These are phyloP conservation scores for Scarus forsteni DNA, from an alignment of 2,797 vertebrate genomes.

Conservation along the genomic window DNA sequence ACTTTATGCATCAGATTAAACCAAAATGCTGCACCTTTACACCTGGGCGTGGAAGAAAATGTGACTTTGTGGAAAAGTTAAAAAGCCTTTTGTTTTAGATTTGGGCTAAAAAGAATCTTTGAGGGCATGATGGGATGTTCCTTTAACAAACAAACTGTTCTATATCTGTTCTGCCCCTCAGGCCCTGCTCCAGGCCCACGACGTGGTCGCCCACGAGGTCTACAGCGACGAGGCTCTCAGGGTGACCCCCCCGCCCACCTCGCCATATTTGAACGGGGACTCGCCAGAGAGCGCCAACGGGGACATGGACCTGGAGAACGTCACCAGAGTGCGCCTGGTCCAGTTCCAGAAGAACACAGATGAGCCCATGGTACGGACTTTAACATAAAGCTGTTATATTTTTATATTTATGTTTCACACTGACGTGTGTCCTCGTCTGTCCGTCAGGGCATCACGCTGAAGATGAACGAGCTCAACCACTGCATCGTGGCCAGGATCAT, in stretches of 20 bases:
- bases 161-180: constrained; percentile 49
- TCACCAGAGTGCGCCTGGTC: constrained; percentile 95
- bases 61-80: no score
- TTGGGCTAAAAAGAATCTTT: no score
- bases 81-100: no score
- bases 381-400: no score
- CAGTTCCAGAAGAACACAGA: constrained; percentile 99
- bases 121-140: no score
- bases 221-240: constrained; percentile 98
- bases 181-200: constrained; percentile 98
- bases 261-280: constrained; percentile 97
- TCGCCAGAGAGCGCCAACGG: constrained; percentile 96
- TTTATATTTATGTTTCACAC: no score
- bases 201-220: constrained; percentile 98
- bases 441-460: constrained; percentile 94
- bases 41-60: no score
- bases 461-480: constrained; percentile 98
- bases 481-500: constrained; percentile 98
- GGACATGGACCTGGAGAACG: constrained; percentile 99
- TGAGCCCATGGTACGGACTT: constrained; percentile 89
- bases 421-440: background rate
- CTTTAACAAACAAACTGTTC: no score
- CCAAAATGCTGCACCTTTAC: no score
- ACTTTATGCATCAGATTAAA: no score
- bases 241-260: constrained; percentile 96